A percentile compares a stretch with the other conserved stretches of the same genome.
phyloP scores from a whole-genome alignment of 2,888 invertebrate genomes.

The Watsonalla cultraria region DNA sequence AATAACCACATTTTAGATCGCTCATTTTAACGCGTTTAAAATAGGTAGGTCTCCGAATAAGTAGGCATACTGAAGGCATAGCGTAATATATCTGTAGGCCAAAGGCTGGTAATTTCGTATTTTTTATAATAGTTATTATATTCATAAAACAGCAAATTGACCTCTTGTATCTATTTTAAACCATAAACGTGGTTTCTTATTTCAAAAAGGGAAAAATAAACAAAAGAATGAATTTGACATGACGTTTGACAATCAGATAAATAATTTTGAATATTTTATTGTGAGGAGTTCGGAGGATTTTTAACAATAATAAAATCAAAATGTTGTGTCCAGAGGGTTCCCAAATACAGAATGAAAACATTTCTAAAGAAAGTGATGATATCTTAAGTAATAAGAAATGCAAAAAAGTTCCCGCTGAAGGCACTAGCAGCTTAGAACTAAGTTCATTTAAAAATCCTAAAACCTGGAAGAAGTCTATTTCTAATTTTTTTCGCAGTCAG shows the following conservation, averaged over 20 bases:
- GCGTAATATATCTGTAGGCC: too few relatives aligned
- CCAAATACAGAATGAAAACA: slow-evolving; percentile 42
- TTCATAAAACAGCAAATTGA: too few relatives aligned
- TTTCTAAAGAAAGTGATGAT: slow-evolving; percentile 44
- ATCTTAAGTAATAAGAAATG: slow-evolving; percentile 34
- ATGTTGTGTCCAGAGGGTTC: slow-evolving; percentile 67
- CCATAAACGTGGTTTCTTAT: slow-evolving; percentile 14
- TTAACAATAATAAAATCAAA: slow-evolving; percentile 30
- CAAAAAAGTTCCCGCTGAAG: slow-evolving; percentile 47
- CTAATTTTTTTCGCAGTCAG: slow-evolving; percentile 67
- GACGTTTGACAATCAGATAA: slow-evolving; percentile 12
- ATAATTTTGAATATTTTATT: slow-evolving; percentile 46
- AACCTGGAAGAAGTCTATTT: slow-evolving; percentile 69
- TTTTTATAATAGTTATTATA: too few relatives aligned
- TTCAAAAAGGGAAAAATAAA: slow-evolving; percentile 21
- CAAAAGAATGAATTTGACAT: slow-evolving; percentile 10
- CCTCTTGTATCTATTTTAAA: too few relatives aligned
- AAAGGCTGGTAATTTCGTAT: too few relatives aligned
- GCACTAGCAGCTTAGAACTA: slow-evolving; percentile 47
- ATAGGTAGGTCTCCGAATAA: too few relatives aligned
- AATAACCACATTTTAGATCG: too few relatives aligned
- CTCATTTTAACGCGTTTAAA: too few relatives aligned
- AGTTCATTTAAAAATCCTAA: slow-evolving; percentile 58
- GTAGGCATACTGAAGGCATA: too few relatives aligned
- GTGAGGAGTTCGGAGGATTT: slow-evolving; percentile 33